These are phyloP conservation scores for Ptilonorhynchus violaceus DNA, from an alignment of 2,113 vertebrate species.

Conservation along the genomic window DNA sequence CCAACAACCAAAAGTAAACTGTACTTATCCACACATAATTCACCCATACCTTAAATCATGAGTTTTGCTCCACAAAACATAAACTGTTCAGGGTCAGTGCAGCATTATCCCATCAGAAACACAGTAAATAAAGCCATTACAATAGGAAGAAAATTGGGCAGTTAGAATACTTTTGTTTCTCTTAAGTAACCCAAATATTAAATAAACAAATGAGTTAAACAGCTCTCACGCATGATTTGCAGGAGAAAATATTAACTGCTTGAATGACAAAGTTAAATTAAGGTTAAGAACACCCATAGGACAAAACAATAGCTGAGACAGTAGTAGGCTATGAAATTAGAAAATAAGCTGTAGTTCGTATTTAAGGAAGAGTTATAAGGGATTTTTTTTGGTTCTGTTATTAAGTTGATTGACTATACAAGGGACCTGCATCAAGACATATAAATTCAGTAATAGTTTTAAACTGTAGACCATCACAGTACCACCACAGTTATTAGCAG, in stretches of 20 bases:
- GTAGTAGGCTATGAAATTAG: background rate
- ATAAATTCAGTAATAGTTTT: background rate
- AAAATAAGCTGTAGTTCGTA: background rate
- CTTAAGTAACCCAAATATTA: background rate
- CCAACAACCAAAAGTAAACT: slow-evolving; percentile 18
- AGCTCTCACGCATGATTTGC: background rate
- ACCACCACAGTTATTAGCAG: background rate
- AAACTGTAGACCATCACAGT: background rate
- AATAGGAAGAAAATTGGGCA: background rate
- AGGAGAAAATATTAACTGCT: background rate
- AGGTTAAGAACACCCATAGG: background rate
- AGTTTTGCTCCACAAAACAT: slow-evolving; percentile 9
- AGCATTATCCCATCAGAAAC: background rate
- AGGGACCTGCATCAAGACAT: background rate
- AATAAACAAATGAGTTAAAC: background rate
- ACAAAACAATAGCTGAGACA: background rate
- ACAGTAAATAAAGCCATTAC: background rate
- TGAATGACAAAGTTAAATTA: background rate
- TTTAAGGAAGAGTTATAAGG: background rate
- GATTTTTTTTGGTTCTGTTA: background rate
- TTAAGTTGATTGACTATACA: background rate
- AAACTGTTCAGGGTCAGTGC: background rate
- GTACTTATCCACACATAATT: slow-evolving; percentile 4
- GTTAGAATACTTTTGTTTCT: background rate
- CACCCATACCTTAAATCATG: background rate